Evolutionary conservation across 2,888 invertebrate genomes (phyloP).

Genomic region (Platycheirus rosarum): DNA sequence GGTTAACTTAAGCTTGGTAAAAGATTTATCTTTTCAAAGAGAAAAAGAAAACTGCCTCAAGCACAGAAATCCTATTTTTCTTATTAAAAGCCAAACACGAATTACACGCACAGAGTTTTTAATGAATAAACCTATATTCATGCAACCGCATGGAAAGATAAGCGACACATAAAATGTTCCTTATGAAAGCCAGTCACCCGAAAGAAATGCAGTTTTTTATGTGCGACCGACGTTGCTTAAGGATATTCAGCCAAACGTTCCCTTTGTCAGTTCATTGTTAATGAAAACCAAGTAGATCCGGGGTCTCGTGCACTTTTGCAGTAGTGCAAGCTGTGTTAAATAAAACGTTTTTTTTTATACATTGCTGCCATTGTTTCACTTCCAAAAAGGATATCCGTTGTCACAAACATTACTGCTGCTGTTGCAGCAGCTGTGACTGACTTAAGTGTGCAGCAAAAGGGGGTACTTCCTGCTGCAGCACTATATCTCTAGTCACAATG

Average conservation of each 20-base stretch:
- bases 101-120: background rate
- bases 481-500: conserved; percentile 20
- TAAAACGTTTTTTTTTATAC: conserved; percentile 36
- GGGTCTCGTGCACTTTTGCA: conserved; percentile 49
- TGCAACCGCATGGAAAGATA: conserved; percentile 61
- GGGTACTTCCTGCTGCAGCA: conserved; percentile 51
- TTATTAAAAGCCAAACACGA: background rate
- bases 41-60: background rate
- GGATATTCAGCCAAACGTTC: conserved; percentile 63
- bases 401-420: conserved; percentile 68
- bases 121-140: conserved; percentile 18
- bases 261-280: conserved; percentile 65
- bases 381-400: conserved; percentile 71
- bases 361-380: conserved; percentile 56
- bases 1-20: conserved; percentile 4
- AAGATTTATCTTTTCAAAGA: conserved; percentile 8
- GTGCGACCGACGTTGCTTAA: conserved; percentile 67
- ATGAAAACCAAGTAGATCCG: conserved; percentile 67
- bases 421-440: conserved; percentile 67
- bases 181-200: conserved; percentile 57
- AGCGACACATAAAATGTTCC: conserved; percentile 64
- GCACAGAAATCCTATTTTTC: background rate
- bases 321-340: conserved; percentile 67
- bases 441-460: conserved; percentile 64
- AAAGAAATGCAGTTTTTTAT: conserved; percentile 69